Evolutionary conservation across 2,797 vertebrate species (phyloP).

Genomic region (Sebastes minor): DNA sequence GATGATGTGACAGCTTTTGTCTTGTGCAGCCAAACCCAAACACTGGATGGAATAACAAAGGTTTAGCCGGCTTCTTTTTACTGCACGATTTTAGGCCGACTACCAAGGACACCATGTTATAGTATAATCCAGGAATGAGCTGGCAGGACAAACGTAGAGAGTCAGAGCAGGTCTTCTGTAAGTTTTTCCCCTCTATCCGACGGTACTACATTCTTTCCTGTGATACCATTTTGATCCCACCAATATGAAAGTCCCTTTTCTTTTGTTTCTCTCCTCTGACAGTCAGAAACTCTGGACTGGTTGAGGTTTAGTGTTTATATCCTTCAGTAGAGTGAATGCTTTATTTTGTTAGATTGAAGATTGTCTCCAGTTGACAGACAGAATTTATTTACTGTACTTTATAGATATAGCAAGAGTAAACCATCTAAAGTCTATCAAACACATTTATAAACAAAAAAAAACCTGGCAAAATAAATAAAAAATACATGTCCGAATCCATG

Average conservation of each 20-base stretch:
- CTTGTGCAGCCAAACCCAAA: slow-evolving; percentile 43
- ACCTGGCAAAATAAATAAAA: neutral
- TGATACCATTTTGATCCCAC: slow-evolving; percentile 1
- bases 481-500: neutral
- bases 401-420: neutral
- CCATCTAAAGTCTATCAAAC: neutral
- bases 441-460: neutral
- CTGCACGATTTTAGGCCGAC: slow-evolving; percentile 7
- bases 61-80: slow-evolving; percentile 41
- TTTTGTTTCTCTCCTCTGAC: neutral
- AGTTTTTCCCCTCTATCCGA: neutral
- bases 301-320: neutral
- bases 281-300: neutral
- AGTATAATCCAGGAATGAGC: slow-evolving; percentile 26
- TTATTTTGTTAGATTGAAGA: neutral
- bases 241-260: neutral
- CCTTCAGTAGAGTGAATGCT: neutral
- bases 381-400: neutral
- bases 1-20: slow-evolving; percentile 45
- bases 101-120: slow-evolving; percentile 35
- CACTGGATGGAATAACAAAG: slow-evolving; percentile 37
- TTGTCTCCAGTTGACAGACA: neutral
- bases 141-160: slow-evolving; percentile 4
- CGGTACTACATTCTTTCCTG: neutral
- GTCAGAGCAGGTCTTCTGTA: neutral